Conservation (phyloP, 2,113 vertebrate genomes). For the Eulacestoma nigropectus region DNA sequence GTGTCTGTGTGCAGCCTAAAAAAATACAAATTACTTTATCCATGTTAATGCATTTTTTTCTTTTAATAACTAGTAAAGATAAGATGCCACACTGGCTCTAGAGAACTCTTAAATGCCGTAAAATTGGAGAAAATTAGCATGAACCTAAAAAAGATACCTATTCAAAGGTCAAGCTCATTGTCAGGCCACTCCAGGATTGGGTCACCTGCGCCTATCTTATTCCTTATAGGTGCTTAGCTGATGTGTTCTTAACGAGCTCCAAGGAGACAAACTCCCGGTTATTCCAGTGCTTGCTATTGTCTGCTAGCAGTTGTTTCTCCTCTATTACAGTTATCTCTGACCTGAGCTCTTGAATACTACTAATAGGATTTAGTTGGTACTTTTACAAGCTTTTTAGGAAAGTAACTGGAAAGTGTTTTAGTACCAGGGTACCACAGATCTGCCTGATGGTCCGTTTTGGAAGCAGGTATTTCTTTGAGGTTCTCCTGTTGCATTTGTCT, state of each 20-base stretch:
- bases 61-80: background rate
- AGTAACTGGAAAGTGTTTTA: background rate
- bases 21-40: background rate
- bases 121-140: background rate
- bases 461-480: background rate
- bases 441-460: background rate
- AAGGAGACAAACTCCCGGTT: background rate
- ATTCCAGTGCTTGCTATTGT: background rate
- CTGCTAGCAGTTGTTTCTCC: background rate
- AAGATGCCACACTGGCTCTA: background rate
- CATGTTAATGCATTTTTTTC: background rate
- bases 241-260: background rate
- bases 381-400: background rate
- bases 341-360: background rate
- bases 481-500: background rate
- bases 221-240: background rate
- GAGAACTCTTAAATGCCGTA: background rate
- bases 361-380: background rate
- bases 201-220: background rate
- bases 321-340: background rate
- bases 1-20: background rate
- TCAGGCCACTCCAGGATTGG: background rate
- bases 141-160: background rate
- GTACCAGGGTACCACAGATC: background rate
- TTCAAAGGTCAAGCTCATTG: background rate